Evolutionary conservation across 92 coral and sea anemone species (phyloP), one percentile per base, ranked within the genome.

Genomic region (Zoanthus sociatus): DNA sequence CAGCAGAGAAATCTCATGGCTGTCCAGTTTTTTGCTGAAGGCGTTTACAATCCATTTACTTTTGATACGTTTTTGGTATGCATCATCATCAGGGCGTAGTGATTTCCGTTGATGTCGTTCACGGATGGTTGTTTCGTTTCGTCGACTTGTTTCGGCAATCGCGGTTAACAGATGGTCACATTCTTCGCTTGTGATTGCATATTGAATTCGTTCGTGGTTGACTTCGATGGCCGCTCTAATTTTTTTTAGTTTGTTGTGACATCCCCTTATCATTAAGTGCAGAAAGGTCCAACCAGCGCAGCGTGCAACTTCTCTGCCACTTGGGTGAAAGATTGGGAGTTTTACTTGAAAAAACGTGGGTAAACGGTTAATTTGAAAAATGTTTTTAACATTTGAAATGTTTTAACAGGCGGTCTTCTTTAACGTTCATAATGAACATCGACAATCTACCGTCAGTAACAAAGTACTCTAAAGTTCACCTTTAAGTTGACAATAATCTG

Each of bases 281-380:
- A 86, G 73, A 18, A 76, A 86, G 45, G 89, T 77, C 89, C 89
- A 86, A 60, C 89, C 84, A 54, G 66, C 74, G 20, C 60, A 51
- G 20, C 76, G 71, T 20, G 89, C 89, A 51, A 86, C 81, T 17
- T 77, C 76, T 81, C 89, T 76, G 37, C 79, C 79, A 71, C 76
- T 84, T n/a, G 88, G 79, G 42, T 84, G 79, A 72, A 26, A 1
- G 58, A 83, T 17, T 0, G 53, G 26, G 26, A 0, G 26, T 26
- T 26, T 26, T 26, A 26, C 26, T 26, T 26, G 26, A 26, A 26
- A 0, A 26, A 26, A 26, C 26, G n/a, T n/a, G n/a, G n/a, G n/a
- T n/a, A n/a, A n/a, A n/a, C n/a, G n/a, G n/a, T n/a, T n/a, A n/a
- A n/a, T n/a, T n/a, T n/a, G n/a, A n/a, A n/a, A n/a, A n/a, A n/a